Evolutionary conservation across 2,797 vertebrate genomes (phyloP), one percentile per base, ranked within the genome.

Genomic region (Holocentrus rufus): DNA sequence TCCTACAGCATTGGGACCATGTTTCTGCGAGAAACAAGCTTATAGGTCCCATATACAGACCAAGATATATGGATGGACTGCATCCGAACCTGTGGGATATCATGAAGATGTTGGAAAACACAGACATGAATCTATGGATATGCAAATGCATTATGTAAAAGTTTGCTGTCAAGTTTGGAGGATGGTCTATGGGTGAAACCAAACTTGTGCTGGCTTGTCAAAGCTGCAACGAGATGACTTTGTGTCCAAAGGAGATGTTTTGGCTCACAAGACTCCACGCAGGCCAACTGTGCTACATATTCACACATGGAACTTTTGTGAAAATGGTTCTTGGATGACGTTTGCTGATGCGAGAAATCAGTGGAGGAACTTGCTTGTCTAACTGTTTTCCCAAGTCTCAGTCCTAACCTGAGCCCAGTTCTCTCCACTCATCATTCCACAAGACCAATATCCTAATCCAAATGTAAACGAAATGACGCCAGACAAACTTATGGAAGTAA

Each of bases 1-100:
- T 98, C 97, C 81, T 99, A 99, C 93, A 97, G 96, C 93, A 98
- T 99, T 2, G 98, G 98, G 84, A 99, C 98, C 89, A 99, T 99
- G 98, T 99, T 99, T 92, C 95, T 99, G 79, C 95, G 98, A 91
- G 98, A 99, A 92, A 99, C 98, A 1, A 99, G 98, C 92, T 93
- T 99, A 94, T 99, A 95, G 96, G 92, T 87, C 71, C 42, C 36
- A 39, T 18, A 57, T 39, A 56, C 61, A 69, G 80, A 86, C 76
- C 23, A 11, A 58, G 31, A 63, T 60, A 52, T 56, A 20, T 76
- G 55, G 55, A 71, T 59, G n/a, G 57, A 75, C 74, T 63, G 68
- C 53, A 79, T 71, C 66, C 74, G 42, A 82, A 85, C 58, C 53
- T 42, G 36, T 52, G 52, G 25, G 69, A 62, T 27, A 30, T 17